A percentile compares a stretch with the other conserved stretches of the same genome.
Conservation (phyloP, 2,888 invertebrate genomes). For the Troides helena region DNA sequence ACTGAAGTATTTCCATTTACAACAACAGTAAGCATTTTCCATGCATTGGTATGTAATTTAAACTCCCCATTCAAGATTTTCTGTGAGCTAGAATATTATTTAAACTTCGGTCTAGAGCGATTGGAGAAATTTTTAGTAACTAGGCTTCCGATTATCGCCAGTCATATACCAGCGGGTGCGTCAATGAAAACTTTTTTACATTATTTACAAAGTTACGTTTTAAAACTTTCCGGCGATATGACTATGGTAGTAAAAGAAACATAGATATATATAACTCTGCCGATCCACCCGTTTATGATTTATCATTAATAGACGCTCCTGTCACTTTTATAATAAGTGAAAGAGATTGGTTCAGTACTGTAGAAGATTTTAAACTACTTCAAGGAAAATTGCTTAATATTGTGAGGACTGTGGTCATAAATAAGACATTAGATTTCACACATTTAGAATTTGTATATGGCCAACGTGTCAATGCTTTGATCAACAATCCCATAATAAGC, state of each 20-base stretch:
- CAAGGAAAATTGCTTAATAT: conserved; percentile 50
- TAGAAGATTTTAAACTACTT: conserved; percentile 49
- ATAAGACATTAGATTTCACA: conserved; percentile 57
- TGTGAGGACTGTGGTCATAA: conserved; percentile 46
- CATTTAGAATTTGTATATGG: conserved; percentile 70
- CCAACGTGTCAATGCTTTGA: conserved; percentile 49
- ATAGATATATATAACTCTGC: conserved; percentile 45
- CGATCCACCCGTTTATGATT: conserved; percentile 55
- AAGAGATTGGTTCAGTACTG: conserved; percentile 61
- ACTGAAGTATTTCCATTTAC: conserved; percentile 57
- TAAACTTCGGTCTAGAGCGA: conserved; percentile 55
- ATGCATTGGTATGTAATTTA: conserved; percentile 51
- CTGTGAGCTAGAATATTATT: conserved; percentile 56
- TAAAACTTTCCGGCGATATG: conserved; percentile 59
- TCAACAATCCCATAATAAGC: conserved; percentile 54
- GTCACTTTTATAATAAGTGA: conserved; percentile 58
- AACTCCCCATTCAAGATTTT: conserved; percentile 46
- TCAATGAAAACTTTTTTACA: conserved; percentile 61
- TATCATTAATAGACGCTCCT: conserved; percentile 54
- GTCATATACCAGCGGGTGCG: conserved; percentile 63
- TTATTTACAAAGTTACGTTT: conserved; percentile 58
- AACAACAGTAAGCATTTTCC: conserved; percentile 45
- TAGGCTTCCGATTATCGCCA: conserved; percentile 56
- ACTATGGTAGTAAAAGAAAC: conserved; percentile 53
- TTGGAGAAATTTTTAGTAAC: conserved; percentile 50